These are phyloP conservation scores for Epinephelus cyanopodus DNA, from an alignment of 2,113 vertebrate species.

Conservation along the genomic window DNA sequence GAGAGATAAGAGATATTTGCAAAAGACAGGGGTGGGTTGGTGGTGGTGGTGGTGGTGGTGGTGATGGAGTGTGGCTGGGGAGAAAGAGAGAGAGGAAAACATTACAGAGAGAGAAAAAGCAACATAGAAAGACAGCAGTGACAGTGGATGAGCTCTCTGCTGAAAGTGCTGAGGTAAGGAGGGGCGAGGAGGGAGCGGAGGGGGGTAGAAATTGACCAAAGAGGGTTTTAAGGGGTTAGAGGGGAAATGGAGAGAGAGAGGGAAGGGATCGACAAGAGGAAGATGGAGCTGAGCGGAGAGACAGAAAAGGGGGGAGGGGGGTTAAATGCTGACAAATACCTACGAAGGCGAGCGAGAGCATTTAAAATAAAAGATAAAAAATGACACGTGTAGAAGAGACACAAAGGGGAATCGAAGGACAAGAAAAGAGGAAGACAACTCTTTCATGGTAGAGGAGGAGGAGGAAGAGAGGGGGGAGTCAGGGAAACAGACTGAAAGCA, in stretches of 20 bases:
- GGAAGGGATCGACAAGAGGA: conserved; percentile 33
- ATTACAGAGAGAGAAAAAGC: conserved; percentile 41
- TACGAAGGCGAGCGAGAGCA: conserved; percentile 10
- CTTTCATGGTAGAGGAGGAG: conserved; percentile 39
- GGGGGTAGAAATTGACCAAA: conserved; percentile 22
- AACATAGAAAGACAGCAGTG: conserved; percentile 37
- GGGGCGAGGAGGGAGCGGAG: background rate
- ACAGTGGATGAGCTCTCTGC: conserved; percentile 35
- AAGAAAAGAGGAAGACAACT: conserved; percentile 51
- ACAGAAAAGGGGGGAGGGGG: background rate
- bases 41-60: background rate
- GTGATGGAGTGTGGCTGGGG: conserved; percentile 38
- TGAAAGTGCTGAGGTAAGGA: conserved; percentile 61
- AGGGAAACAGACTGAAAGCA: conserved; percentile 64
- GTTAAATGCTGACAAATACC: conserved; percentile 59
- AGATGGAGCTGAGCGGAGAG: conserved; percentile 26
- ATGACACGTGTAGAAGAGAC: conserved; percentile 18
- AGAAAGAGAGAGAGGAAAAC: conserved; percentile 23
- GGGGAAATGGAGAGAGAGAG: conserved; percentile 44
- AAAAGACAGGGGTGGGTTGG: conserved; percentile 4
- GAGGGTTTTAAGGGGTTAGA: conserved; percentile 52
- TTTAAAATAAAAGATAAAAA: conserved; percentile 41
- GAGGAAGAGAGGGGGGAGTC: background rate
- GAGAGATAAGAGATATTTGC: conserved; percentile 62
- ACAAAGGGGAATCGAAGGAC: conserved; percentile 55